These are phyloP conservation scores for Pterophyllum scalare DNA, from an alignment of 2,113 vertebrate genomes.

Conservation along the genomic window DNA sequence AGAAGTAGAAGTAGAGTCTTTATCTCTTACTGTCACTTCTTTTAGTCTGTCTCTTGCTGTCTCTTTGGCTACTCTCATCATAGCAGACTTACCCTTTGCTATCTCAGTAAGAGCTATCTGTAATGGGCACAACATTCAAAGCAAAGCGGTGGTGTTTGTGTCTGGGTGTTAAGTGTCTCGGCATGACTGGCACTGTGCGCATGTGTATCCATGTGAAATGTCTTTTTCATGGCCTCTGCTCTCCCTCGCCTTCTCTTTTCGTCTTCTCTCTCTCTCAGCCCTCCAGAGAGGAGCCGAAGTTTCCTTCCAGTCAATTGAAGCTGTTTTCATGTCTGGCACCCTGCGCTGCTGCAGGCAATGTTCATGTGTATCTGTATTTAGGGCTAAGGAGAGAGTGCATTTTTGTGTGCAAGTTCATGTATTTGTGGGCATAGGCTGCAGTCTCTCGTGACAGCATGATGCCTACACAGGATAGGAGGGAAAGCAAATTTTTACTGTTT, in stretches of 20 bases:
- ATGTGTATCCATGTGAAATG: constrained; percentile 35
- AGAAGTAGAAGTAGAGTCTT: constrained; percentile 44
- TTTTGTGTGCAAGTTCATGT: constrained; percentile 15
- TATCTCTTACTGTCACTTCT: constrained; percentile 54
- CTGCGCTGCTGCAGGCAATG: constrained; percentile 32
- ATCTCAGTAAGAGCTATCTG: constrained; percentile 62
- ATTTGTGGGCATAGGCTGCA: constrained; percentile 21
- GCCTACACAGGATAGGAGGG: neutral
- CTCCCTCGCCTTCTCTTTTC: neutral
- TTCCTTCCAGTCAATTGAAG: constrained; percentile 71
- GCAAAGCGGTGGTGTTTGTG: constrained; percentile 44
- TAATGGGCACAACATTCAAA: constrained; percentile 64
- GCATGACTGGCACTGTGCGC: constrained; percentile 17
- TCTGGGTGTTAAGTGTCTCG: constrained; percentile 59
- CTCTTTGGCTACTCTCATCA: constrained; percentile 54
- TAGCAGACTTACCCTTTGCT: constrained; percentile 46
- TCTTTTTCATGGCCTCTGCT: constrained; percentile 33
- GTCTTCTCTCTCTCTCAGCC: constrained; percentile 22
- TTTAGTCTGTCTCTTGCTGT: constrained; percentile 31
- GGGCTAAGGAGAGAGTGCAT: constrained; percentile 17
- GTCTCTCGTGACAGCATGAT: constrained; percentile 32
- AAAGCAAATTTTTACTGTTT: neutral
- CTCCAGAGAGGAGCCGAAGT: constrained; percentile 43
- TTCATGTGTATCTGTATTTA: constrained; percentile 34
- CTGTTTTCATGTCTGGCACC: constrained; percentile 62